Evolutionary conservation across 1,140 invertebrate species (phyloP).

Genomic region (Drosophila chauvacae): DNA sequence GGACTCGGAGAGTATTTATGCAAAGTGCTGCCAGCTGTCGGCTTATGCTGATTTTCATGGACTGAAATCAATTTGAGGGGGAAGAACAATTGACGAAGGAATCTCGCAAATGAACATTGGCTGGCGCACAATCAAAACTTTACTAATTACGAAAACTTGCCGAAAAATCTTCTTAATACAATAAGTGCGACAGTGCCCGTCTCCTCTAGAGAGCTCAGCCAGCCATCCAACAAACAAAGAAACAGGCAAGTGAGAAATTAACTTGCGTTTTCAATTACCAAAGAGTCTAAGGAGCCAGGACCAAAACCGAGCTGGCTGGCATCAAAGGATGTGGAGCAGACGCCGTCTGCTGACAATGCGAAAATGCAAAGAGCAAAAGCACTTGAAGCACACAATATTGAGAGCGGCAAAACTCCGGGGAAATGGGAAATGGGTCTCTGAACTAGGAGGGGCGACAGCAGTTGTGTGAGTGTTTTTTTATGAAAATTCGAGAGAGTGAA

Average conservation of each 20-base stretch:
- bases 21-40: slow-evolving; percentile 67
- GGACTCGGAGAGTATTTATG: slow-evolving; percentile 56
- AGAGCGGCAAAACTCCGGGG: slow-evolving; percentile 23
- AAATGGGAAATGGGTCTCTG: slow-evolving; percentile 14
- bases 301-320: slow-evolving; percentile 43
- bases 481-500: slow-evolving; percentile 24
- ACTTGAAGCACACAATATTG: slow-evolving; percentile 66
- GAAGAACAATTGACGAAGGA: slow-evolving; percentile 23
- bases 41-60: slow-evolving; percentile 72
- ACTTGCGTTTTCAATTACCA: slow-evolving; percentile 83
- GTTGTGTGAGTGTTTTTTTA: slow-evolving; percentile 11
- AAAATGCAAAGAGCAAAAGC: slow-evolving; percentile 80
- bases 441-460: slow-evolving; percentile 25
- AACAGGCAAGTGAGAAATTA: slow-evolving; percentile 74
- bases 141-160: slow-evolving; percentile 82
- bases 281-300: slow-evolving; percentile 35
- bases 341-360: slow-evolving; percentile 79
- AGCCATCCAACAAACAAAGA: slow-evolving; percentile 38
- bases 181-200: slow-evolving; percentile 64
- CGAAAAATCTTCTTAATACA: slow-evolving; percentile 81
- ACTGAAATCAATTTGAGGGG: slow-evolving; percentile 64
- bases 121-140: slow-evolving; percentile 76
- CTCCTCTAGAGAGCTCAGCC: slow-evolving; percentile 3
- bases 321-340: slow-evolving; percentile 71
- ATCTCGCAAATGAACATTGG: slow-evolving; percentile 60